phyloP scores from a whole-genome alignment of 2,888 invertebrate genomes.

The Automeris io region DNA sequence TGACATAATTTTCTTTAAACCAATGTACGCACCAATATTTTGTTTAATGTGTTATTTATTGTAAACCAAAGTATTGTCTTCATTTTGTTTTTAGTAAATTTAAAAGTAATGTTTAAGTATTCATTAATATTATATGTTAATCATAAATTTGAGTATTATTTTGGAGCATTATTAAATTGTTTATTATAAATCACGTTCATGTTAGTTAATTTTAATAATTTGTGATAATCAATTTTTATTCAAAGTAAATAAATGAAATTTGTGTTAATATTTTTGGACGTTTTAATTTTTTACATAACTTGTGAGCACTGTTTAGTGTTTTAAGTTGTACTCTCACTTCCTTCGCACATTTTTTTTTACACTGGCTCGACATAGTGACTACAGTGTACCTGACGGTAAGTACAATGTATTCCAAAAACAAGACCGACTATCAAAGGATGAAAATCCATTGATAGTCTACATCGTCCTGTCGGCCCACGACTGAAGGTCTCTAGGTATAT shows the following conservation, averaged over 20 bases:
- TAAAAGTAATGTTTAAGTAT: constrained; percentile 35
- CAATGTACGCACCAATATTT: constrained; percentile 18
- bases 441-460: no score
- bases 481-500: no score
- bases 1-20: constrained; percentile 11
- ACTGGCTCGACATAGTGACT: no score
- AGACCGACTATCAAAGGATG: no score
- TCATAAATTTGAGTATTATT: constrained; percentile 53
- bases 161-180: constrained; percentile 44
- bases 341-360: constrained; percentile 53
- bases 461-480: no score
- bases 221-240: constrained; percentile 27
- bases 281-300: constrained; percentile 23
- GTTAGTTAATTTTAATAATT: constrained; percentile 19
- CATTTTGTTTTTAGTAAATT: constrained; percentile 42
- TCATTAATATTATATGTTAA: constrained; percentile 42
- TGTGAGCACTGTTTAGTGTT: constrained; percentile 22
- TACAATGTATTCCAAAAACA: no score
- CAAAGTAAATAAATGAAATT: constrained; percentile 7
- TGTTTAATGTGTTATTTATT: constrained; percentile 37
- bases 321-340: constrained; percentile 27
- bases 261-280: neutral
- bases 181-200: constrained; percentile 11
- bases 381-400: no score
- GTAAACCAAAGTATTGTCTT: constrained; percentile 64